Base-by-base conservation (phyloP, 1,140 invertebrate species). In the Cephus cinctus region DNA sequence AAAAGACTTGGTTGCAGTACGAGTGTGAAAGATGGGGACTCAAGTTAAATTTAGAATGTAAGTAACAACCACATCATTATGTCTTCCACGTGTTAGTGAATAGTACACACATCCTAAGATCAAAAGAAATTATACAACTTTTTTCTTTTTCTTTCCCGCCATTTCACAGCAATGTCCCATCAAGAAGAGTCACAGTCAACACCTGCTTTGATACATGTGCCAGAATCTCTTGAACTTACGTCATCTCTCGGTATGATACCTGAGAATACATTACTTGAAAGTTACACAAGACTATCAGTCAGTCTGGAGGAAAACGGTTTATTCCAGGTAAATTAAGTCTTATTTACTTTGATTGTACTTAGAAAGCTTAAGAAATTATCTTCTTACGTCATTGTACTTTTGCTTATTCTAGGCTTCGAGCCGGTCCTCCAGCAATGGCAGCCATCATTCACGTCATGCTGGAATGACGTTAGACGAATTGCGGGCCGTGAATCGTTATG, bases 171-270 rank as follows among this genome's bases (percentile, higher is more conserved):
- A 15, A 82, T 83, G 75, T 79, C 80, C 4, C 78, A 80, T 47
- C 84, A 86, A 73, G 89, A 93, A 64, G 89, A 93, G 73, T 90
- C 88, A 56, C 89, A 91, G 62, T 92, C 89, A 35, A 92, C 89
- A 47, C 89, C 87, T 39, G 86, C 87, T 15, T 71, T 90, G 58
- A 81, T 88, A 61, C 84, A 86, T 54, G 78, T 83, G 32, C 81
- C 83, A 38, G 83, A 84, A 51, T 73, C 79, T 4, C 44, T 75
- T 16, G 69, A 72, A 22, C 58, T 73, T 11, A 58, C 78, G 3
- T 79, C 82, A 3, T 88, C 86, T 1, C 78, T 90, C 40, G 87
- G 86, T 51, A 87, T 89, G 65, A 91, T 90, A 52, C 87, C 88
- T 8, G 90, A 91, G 74, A 89, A 91, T 60, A 89, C 86, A 16